These are phyloP conservation scores for Crax fasciolata DNA, from an alignment of 2,797 vertebrate species.

Conservation along the genomic window DNA sequence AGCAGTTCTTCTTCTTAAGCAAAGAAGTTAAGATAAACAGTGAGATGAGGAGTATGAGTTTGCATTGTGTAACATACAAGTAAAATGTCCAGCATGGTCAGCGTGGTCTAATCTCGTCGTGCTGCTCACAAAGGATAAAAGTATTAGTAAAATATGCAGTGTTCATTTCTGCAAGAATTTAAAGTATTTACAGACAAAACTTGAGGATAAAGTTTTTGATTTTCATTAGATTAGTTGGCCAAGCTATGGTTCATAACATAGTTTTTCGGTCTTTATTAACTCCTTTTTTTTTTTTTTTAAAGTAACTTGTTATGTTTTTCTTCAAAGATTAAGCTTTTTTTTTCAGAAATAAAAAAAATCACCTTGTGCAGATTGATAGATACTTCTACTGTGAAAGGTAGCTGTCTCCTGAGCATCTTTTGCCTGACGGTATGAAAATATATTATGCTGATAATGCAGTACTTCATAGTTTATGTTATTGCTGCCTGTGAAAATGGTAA, in stretches of 20 bases:
- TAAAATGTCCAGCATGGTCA: not conserved
- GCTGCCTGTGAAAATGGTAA: not conserved
- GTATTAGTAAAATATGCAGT: not conserved
- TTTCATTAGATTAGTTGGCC: not conserved
- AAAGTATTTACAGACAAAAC: not conserved
- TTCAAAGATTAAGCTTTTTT: not conserved
- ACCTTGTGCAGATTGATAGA: not conserved
- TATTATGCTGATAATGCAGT: not conserved
- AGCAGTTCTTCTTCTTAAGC: not conserved
- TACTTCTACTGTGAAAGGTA: conserved; percentile 28
- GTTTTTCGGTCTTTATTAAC: not conserved
- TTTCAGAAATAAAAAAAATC: not conserved
- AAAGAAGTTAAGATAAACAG: not conserved
- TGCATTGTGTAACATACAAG: not conserved
- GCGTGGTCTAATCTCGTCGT: not conserved
- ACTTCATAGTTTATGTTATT: not conserved
- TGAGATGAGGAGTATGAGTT: not conserved
- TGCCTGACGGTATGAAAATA: not conserved
- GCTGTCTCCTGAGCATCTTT: not conserved
- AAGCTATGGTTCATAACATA: not conserved
- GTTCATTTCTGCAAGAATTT: not conserved
- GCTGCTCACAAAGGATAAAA: not conserved
- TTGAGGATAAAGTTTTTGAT: not conserved
- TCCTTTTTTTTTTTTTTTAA: not conserved
- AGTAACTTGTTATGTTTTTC: not conserved